phyloP scores from a whole-genome alignment of 1,140 invertebrate genomes.

The Eupristina koningsbergeri region DNA sequence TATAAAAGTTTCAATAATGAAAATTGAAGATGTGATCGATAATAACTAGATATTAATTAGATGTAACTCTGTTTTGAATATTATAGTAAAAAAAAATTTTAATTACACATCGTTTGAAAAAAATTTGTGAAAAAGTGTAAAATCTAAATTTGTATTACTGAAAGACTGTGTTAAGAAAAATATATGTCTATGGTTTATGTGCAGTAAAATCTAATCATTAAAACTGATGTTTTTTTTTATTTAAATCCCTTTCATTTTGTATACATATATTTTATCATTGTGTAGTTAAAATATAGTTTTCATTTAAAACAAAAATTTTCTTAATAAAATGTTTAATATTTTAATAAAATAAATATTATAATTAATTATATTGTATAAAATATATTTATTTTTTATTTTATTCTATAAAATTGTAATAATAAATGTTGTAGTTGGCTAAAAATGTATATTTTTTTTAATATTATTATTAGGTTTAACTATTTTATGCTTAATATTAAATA shows the following conservation, averaged over 20 bases:
- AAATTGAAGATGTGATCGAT: conserved; percentile 42
- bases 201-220: background rate
- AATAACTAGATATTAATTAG: conserved; percentile 50
- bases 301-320: too few species aligned
- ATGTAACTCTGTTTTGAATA: conserved; percentile 31
- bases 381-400: too few species aligned
- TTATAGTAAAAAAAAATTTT: background rate
- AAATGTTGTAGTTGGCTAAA: too few species aligned
- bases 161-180: conserved; percentile 7
- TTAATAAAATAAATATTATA: too few species aligned
- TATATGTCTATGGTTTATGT: conserved; percentile 42
- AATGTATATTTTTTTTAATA: too few species aligned
- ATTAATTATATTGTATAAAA: too few species aligned
- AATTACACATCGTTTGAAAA: conserved; percentile 19
- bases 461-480: too few species aligned
- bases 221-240: background rate
- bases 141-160: conserved; percentile 13
- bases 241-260: conserved; percentile 8
- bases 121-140: conserved; percentile 20
- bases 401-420: too few species aligned
- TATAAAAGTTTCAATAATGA: background rate
- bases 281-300: too few species aligned
- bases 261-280: background rate
- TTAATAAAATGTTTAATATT: too few species aligned
- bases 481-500: too few species aligned